Base-by-base conservation (phyloP, 2,113 vertebrate genomes). In the Agelaius phoeniceus region DNA sequence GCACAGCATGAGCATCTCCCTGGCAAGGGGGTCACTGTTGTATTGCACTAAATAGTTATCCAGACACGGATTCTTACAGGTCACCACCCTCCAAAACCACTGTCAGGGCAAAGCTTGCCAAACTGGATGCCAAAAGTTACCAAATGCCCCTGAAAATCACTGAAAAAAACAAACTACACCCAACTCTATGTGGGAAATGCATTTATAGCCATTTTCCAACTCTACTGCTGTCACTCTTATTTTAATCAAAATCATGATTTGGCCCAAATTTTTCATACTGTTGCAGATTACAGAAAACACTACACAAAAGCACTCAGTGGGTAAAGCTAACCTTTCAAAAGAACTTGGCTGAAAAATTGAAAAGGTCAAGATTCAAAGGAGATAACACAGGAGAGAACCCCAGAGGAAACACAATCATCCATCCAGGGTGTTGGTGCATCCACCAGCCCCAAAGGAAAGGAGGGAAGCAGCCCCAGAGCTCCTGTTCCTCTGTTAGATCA, bases 221-320 rank as follows among this genome's bases (percentile, higher is more conserved):
- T 51, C 52, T 35, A 30, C 14, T 35, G 61, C 35, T 81, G 24
- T 3, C 19, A 22, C 8, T 44, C 24, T 39, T 16, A n/a, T 4
- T 19, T 27, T 41, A 24, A 24, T 11, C 9, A 59, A 58, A 66
- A 55, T 7, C 52, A 48, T 0, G 0, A 35, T 11, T n/a, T 5
- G 10, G 41, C 35, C 49, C 44, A 8, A 8, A 61, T 52, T 65
- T 75, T 58, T 65, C 2, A 0, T 20, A 43, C 11, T 2, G 2
- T 16, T 58, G 63, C 28, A 46, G 89, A 39, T 51, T 19, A 54
- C 26, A 49, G n/a, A 28, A 67, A 76, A 49, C 0, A 43, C 15
- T 7, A 41, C 20, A 19, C 35, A 49, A 68, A 68, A 79, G 5
- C 44, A 31, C n/a, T 20, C 1, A 0, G 5, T 12, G 39, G 61